Base-by-base conservation (phyloP, 2,888 invertebrate species). In the Melanostoma mellinum region DNA sequence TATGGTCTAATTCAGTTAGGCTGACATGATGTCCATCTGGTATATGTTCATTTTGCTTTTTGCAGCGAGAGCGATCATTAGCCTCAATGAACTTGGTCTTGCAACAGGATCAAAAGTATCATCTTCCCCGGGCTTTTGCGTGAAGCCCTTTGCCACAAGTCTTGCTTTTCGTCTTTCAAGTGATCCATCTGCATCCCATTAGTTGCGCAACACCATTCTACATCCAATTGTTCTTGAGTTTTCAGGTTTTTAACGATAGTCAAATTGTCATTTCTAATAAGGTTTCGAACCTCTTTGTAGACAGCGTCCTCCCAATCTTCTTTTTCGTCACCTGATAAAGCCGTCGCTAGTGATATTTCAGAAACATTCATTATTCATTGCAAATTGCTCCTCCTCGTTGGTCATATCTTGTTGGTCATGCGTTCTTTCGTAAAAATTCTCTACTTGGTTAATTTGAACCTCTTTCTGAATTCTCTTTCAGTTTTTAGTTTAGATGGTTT, bases 91-190 rank as follows among this genome's bases (percentile, higher is more conserved):
- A n/a, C n/a, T n/a, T n/a, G n/a, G n/a, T n/a, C n/a, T n/a, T n/a
- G n/a, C n/a, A n/a, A n/a, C n/a, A n/a, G n/a, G n/a, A n/a, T n/a
- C n/a, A n/a, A n/a, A n/a, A n/a, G n/a, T n/a, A n/a, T n/a, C n/a
- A 82, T 88, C 87, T 36, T 86, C 78, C 9, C 88, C 88, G 33
- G 86, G 87, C 65, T 86, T 80, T 68, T 89, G 88, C 2, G 85
- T 86, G 68, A 86, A 89, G 20, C 88, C 89, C 69, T 87, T 86
- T 20, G 88, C 88, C 3, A 88, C 88, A 33, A 89, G 67, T 44
- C 88, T 65, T 1, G 88, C 88, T 68, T 89, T 89, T 44, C 86
- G n/a, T n/a, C 85, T 82, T 6, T 78, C 78, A 3, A 87, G 50
- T 42, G 79, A 78, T 56, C 87, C 88, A 20, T 87, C 84, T 33